A percentile compares a stretch with the other conserved stretches of the same genome.
These are phyloP conservation scores for Colaptes auratus DNA, from an alignment of 2,113 vertebrate species.

Conservation along the genomic window DNA sequence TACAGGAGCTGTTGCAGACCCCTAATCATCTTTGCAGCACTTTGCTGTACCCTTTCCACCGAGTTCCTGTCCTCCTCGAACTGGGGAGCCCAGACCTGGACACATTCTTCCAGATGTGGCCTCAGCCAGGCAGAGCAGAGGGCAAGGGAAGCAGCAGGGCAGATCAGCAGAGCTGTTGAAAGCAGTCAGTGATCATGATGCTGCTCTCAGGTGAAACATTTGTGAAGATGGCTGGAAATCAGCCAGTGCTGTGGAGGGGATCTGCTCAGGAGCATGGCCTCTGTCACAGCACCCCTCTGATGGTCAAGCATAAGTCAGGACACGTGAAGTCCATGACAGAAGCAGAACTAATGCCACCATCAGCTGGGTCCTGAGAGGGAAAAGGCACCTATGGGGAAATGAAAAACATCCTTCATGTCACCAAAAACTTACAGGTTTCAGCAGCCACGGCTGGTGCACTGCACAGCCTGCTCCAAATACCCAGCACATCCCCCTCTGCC, in stretches of 20 bases:
- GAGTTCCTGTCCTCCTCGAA: no score
- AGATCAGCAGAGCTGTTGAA: not conserved
- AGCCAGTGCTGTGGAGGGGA: not conserved
- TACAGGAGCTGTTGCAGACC: no score
- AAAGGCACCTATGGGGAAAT: slow-evolving; percentile 50
- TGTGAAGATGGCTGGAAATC: not conserved
- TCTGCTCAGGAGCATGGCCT: not conserved
- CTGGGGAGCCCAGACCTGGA: no score
- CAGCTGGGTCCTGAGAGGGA: slow-evolving; percentile 43
- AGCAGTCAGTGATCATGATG: not conserved
- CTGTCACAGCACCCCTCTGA: not conserved
- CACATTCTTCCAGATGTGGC: no score
- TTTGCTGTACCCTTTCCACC: no score
- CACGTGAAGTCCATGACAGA: not conserved
- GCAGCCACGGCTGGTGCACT: not conserved
- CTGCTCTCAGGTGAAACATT: not conserved
- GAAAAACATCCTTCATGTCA: slow-evolving; percentile 59
- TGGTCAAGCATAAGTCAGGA: slow-evolving; percentile 42
- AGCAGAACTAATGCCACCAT: slow-evolving; percentile 49
- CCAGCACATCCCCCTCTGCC: not conserved
- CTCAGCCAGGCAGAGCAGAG: no score
- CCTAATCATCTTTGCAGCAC: no score
- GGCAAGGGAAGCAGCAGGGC: not conserved
- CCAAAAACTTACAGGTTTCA: not conserved
- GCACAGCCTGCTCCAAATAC: not conserved